Base-by-base conservation (phyloP, 1,140 invertebrate species). In the Bradynema listronoti region DNA sequence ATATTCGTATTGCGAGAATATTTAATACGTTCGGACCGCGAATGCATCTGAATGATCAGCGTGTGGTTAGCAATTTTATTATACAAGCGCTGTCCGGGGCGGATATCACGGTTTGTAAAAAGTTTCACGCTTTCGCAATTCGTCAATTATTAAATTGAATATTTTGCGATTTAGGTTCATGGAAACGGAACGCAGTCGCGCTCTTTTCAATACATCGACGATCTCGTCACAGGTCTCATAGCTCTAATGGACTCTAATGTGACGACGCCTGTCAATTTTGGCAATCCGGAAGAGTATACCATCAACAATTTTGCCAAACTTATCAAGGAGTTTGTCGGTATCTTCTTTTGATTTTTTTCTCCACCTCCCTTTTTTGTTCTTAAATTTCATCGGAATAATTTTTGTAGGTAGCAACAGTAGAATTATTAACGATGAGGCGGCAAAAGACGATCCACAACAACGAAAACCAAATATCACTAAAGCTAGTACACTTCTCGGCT, bases 1-100 rank as follows among this genome's bases (percentile, higher is more conserved):
- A 88, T 54, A 90, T 98, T 3, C 82, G 93, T 61, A 91, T 99
- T 25, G 94, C 94, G 0, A 83, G 95, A 64, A 98, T 99, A 66
- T 99, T 99, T 78, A 99, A 99, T 78, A 99, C 95, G 0, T 98
- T 93, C 79, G 95, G 95, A n/a, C 94, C 94, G 0, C 81, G 94
- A 75, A 99, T 99, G 95, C 92, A 97, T 75, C 91, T 94, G 83
- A 93, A 95, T 73, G 95, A 99, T 82, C 94, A 94, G 4, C 82
- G 95, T 41, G 94, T 99, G 2, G 94, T 99, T 0, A 96, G 91
- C 11, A 98, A 98, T 82, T 98, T 99, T 75, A 92, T 99, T 64
- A 84, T 96, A 45, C 94, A 99, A 82, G 90, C 92, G 5, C 80
- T 99, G 49, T 87, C 92, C 78, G 90, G 92, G 80, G 84, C 94